Evolutionary conservation across 2,888 invertebrate genomes (phyloP).

Genomic region (Beris chalybata): DNA sequence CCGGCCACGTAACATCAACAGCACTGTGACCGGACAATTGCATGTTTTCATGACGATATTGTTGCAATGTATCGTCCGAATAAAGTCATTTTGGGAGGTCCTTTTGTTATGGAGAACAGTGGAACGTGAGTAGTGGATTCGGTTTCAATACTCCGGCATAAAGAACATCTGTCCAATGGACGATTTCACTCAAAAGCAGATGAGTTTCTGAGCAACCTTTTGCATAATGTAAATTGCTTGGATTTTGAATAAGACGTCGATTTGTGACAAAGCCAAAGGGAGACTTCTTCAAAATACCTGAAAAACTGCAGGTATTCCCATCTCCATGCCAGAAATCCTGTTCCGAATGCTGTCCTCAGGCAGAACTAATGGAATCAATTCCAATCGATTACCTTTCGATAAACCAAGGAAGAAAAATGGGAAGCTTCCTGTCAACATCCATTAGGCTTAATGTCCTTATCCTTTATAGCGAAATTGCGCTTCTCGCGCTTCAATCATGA

Average conservation of each 20-base stretch:
- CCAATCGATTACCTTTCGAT: constrained; percentile 24
- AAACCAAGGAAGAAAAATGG: neutral
- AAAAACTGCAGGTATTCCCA: too few species aligned
- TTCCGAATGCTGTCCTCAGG: constrained; percentile 6
- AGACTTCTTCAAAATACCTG: too few species aligned
- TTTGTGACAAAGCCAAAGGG: too few species aligned
- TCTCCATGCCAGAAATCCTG: too few species aligned
- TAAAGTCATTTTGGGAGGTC: constrained; percentile 24
- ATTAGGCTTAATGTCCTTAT: constrained; percentile 21
- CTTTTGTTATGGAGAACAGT: constrained; percentile 10
- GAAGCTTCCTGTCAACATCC: constrained; percentile 29
- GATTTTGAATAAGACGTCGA: neutral
- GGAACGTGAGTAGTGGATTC: constrained; percentile 21
- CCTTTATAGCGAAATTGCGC: constrained; percentile 2
- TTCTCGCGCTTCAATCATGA: constrained; percentile 18
- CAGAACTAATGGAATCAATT: constrained; percentile 30
- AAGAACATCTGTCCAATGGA: constrained; percentile 25
- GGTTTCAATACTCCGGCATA: neutral
- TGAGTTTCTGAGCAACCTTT: constrained; percentile 17
- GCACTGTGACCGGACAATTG: constrained; percentile 21
- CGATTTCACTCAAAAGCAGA: constrained; percentile 20
- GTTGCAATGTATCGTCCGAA: constrained; percentile 15
- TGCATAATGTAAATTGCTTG: constrained; percentile 24
- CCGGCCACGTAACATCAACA: constrained; percentile 29
- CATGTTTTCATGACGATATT: constrained; percentile 28